Conservation (phyloP, 2,113 vertebrate genomes). For the Syrmaticus mikado region DNA sequence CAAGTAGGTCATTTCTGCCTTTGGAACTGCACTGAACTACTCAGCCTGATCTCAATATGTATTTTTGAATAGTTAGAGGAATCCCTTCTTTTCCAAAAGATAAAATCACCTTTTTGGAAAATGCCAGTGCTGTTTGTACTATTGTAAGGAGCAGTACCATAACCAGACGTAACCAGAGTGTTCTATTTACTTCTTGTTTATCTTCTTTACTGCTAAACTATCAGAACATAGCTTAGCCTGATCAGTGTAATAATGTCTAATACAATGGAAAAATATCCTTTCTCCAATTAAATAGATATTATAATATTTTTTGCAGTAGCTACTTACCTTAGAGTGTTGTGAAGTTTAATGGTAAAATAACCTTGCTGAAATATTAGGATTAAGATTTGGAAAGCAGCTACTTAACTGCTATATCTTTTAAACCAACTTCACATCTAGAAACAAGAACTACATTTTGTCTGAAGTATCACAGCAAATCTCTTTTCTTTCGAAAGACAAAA, state of each 20-base stretch:
- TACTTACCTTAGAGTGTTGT: neutral
- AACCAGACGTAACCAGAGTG: neutral
- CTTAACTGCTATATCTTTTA: neutral
- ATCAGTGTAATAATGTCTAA: neutral
- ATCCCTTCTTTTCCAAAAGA: neutral
- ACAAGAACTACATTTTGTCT: neutral
- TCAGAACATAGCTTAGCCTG: neutral
- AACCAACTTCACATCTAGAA: neutral
- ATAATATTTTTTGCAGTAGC: neutral
- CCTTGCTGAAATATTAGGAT: neutral
- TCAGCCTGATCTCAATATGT: neutral
- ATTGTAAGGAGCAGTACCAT: neutral
- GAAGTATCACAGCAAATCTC: neutral
- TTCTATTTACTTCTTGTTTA: neutral
- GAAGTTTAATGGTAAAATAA: neutral
- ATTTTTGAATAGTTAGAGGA: neutral
- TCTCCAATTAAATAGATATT: neutral
- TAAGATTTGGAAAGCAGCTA: neutral
- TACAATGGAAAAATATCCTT: neutral
- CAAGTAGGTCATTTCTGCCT: neutral
- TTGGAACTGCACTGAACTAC: neutral
- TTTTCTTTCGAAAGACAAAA: neutral
- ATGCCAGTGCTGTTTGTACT: neutral
- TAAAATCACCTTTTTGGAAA: neutral
- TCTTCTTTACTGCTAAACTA: neutral